These are phyloP conservation scores for Psittacula derbiana DNA, from an alignment of 2,797 vertebrate species.

Conservation along the genomic window DNA sequence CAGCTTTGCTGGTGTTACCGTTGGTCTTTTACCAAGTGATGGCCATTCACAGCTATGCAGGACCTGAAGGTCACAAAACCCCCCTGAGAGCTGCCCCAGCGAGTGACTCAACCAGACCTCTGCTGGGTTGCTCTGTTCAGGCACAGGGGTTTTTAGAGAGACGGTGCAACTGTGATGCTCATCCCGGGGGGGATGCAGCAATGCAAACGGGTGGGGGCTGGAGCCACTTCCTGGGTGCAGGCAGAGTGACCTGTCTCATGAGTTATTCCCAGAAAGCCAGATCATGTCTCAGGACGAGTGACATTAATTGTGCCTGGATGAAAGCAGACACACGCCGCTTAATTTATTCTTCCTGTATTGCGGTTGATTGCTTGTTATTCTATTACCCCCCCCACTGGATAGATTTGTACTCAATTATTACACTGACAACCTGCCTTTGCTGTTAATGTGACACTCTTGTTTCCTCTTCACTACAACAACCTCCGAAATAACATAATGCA, in stretches of 20 bases:
- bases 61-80: not conserved
- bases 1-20: not conserved
- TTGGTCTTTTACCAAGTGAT: not conserved
- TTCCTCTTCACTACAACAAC: slow-evolving; percentile 17
- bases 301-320: slow-evolving; percentile 55
- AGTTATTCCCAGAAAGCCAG: not conserved
- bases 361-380: slow-evolving; percentile 62
- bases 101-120: not conserved
- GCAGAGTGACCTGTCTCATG: not conserved
- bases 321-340: slow-evolving; percentile 18
- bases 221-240: not conserved
- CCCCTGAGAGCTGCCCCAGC: fast-evolving
- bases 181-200: fast-evolving
- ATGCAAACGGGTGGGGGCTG: not conserved
- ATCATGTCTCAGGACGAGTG: slow-evolving; percentile 13
- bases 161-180: fast-evolving
- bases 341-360: slow-evolving; percentile 44
- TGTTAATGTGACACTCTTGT: slow-evolving; percentile 32
- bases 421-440: slow-evolving; percentile 6
- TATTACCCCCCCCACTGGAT: slow-evolving; percentile 58
- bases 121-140: not conserved
- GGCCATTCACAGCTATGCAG: not conserved
- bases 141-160: not conserved
- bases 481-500: slow-evolving; percentile 13
- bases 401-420: slow-evolving; percentile 56